Conservation (phyloP, 2,113 vertebrate species). For the Tichodroma muraria region DNA sequence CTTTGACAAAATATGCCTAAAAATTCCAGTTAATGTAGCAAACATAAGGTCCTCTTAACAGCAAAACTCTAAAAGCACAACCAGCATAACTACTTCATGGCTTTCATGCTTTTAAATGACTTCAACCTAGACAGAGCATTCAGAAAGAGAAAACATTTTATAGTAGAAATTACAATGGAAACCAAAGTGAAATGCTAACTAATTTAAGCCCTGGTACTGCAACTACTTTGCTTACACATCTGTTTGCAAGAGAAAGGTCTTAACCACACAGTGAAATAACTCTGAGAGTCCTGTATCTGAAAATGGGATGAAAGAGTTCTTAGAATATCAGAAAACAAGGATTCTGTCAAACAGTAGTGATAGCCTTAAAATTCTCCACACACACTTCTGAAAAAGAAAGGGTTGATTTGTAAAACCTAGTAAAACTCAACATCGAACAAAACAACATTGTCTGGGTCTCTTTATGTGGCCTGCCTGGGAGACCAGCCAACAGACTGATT, state of each 20-base stretch:
- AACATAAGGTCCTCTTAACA: neutral
- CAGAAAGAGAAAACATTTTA: neutral
- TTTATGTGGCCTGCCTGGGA: conserved; percentile 3
- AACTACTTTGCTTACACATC: neutral
- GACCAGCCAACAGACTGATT: neutral
- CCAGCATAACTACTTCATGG: neutral
- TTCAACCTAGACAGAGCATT: neutral
- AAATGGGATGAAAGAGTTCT: neutral
- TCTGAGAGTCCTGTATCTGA: neutral
- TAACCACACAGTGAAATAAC: neutral
- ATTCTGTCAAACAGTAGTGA: neutral
- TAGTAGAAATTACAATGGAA: neutral
- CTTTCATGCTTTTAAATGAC: neutral
- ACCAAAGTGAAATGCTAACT: neutral
- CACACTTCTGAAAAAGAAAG: neutral
- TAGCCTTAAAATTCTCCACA: neutral
- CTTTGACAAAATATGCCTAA: neutral
- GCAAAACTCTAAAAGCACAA: neutral
- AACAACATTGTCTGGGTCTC: neutral
- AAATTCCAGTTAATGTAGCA: neutral
- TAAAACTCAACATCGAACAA: neutral
- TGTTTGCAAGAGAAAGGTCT: neutral
- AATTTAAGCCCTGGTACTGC: neutral
- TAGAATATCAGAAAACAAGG: neutral
- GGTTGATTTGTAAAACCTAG: neutral